Percentiles rank a stretch among this genome's conserved stretches.
Conservation (phyloP, 1,140 invertebrate genomes). For the Centruroides vittatus region DNA sequence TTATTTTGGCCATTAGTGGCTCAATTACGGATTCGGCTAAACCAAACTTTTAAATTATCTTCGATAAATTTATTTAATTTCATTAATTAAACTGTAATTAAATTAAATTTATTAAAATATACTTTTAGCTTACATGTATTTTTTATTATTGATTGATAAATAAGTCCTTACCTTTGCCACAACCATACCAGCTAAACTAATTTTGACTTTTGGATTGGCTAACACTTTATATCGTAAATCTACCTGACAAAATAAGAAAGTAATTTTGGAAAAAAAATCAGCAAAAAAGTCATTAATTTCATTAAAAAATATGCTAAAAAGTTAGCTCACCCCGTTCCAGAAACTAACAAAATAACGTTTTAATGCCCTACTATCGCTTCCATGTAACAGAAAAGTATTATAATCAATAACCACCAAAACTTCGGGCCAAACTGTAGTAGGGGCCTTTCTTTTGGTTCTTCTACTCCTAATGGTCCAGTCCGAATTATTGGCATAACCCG, state of each 20-base stretch:
- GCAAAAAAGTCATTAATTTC: neutral
- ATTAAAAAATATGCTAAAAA: neutral
- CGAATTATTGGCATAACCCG: too few relatives aligned
- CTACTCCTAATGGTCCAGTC: too few relatives aligned
- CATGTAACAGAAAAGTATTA: slow-evolving; percentile 69
- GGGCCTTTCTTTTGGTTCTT: slow-evolving; percentile 55
- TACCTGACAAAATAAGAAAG: slow-evolving; percentile 33
- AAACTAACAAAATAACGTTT: slow-evolving; percentile 90
- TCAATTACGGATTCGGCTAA: too few relatives aligned
- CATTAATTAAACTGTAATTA: too few relatives aligned
- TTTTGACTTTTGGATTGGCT: slow-evolving; percentile 80
- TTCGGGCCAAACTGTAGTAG: slow-evolving; percentile 87
- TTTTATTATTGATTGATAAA: neutral
- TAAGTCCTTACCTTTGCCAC: slow-evolving; percentile 65
- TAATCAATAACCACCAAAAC: slow-evolving; percentile 90
- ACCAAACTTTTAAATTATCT: too few relatives aligned
- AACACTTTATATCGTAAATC: slow-evolving; percentile 81
- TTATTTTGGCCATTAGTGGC: too few relatives aligned
- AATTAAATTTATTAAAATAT: too few relatives aligned
- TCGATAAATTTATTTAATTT: too few relatives aligned
- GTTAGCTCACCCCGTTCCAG: slow-evolving; percentile 57
- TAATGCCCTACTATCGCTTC: slow-evolving; percentile 75
- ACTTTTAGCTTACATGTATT: neutral
- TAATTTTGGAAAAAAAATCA: neutral
- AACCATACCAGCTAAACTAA: slow-evolving; percentile 89